Base-by-base conservation (phyloP, 2,888 invertebrate species). In the Pseudanteris insignis region DNA sequence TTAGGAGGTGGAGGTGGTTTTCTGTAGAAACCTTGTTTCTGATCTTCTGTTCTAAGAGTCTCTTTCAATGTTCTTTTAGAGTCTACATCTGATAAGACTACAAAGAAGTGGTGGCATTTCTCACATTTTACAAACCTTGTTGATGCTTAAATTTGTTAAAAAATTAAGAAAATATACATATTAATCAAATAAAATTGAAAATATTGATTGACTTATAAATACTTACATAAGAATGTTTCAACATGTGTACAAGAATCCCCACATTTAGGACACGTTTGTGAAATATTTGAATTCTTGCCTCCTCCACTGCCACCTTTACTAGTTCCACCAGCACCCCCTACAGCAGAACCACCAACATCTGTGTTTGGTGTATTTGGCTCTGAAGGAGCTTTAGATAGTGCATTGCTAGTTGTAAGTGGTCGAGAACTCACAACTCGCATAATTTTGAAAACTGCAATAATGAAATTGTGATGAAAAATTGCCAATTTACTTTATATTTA, bases 51-150 rank as follows among this genome's bases (percentile, higher is more conserved):
- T 63, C 80, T 73, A 3, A 79, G 63, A 60, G 90, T 90, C 68
- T 92, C 94, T 79, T 93, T 93, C 64, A 89, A 82, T 70, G 86
- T 89, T 81, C 91, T 91, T 81, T 95, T 94, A 14, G 92, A 89
- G 81, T 96, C 96, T 25, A 92, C 88, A 74, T 96, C 96, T 67
- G 94, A 94, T 61, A 96, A 84, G 13, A 97, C 95, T 24, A 96
- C 95, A 80, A 96, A 97, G 84, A 97, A 96, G 80, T 96, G 96
- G 81, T 96, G 94, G 77, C 97, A 97, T 81, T 96, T 96, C 81
- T 96, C 96, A 82, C 97, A 97, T 82, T 96, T 96, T 25, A 97
- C 96, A 82, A 97, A 97, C 68, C 96, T 86, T 32, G 96, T 95
- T 40, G 96, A 95, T 54, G 86, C 86, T 86, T n/a, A n/a, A n/a